Conservation (phyloP, 2,797 vertebrate species). For the Lepilemur septentrionalis region DNA sequence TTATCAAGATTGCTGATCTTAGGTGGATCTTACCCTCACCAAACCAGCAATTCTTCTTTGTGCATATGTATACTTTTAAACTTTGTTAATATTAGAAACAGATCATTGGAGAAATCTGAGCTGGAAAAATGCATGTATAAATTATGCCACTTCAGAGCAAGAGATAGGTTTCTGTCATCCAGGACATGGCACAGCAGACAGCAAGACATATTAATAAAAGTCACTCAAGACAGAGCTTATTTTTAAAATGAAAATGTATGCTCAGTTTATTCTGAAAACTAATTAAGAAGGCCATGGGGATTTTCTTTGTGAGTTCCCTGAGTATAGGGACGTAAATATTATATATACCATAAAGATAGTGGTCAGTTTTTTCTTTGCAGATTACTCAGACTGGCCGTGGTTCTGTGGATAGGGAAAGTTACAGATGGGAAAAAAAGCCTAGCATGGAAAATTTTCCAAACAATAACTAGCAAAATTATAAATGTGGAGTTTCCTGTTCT, state of each 20-base stretch:
- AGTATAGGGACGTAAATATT: background rate
- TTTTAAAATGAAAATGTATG: background rate
- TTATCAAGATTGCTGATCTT: background rate
- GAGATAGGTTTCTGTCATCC: fast-evolving
- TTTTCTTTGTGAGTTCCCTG: background rate
- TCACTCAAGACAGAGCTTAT: background rate
- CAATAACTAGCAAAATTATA: background rate
- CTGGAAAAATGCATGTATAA: background rate
- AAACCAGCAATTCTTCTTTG: background rate
- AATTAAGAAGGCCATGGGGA: background rate
- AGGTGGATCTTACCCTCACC: background rate
- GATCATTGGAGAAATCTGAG: background rate
- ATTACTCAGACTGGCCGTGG: background rate
- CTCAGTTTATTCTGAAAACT: background rate
- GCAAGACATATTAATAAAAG: background rate
- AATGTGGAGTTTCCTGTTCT: background rate
- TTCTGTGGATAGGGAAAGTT: background rate
- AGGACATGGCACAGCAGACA: background rate
- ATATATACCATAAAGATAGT: background rate
- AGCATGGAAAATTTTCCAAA: background rate
- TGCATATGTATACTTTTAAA: background rate
- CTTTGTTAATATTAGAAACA: background rate
- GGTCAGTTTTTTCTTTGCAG: background rate
- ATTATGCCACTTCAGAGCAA: background rate
- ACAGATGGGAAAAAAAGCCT: background rate